phyloP scores from a whole-genome alignment of 2,113 vertebrate genomes.

The Crotalus helleri region DNA sequence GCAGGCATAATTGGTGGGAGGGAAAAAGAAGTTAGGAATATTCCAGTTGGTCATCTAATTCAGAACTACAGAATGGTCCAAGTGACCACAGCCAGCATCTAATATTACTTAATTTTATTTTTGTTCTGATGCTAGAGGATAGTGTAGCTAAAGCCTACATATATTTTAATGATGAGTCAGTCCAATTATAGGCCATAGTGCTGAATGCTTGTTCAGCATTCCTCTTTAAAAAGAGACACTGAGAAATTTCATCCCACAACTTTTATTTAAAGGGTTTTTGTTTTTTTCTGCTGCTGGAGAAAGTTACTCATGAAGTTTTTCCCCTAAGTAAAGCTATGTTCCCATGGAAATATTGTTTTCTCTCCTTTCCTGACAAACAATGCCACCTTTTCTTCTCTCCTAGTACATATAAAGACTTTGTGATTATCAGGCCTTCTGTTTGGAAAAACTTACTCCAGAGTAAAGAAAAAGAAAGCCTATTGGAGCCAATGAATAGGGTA shows the following conservation, averaged over 20 bases:
- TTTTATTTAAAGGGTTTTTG: neutral
- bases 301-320: neutral
- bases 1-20: neutral
- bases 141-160: neutral
- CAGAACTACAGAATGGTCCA: neutral
- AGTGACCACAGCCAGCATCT: neutral
- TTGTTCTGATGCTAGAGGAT: neutral
- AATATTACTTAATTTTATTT: conserved; percentile 1
- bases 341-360: neutral
- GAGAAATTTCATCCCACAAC: neutral
- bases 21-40: neutral
- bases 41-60: neutral
- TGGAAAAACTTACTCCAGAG: neutral
- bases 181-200: neutral
- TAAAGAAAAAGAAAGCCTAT: neutral
- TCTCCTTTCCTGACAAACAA: neutral
- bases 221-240: neutral
- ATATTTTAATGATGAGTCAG: conserved; percentile 2
- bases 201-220: neutral
- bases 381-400: neutral
- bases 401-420: neutral
- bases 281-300: neutral
- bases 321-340: neutral
- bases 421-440: neutral
- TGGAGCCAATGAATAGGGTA: neutral